Evolutionary conservation across 2,113 vertebrate genomes (phyloP).

Genomic region (Dermatemys mawii): DNA sequence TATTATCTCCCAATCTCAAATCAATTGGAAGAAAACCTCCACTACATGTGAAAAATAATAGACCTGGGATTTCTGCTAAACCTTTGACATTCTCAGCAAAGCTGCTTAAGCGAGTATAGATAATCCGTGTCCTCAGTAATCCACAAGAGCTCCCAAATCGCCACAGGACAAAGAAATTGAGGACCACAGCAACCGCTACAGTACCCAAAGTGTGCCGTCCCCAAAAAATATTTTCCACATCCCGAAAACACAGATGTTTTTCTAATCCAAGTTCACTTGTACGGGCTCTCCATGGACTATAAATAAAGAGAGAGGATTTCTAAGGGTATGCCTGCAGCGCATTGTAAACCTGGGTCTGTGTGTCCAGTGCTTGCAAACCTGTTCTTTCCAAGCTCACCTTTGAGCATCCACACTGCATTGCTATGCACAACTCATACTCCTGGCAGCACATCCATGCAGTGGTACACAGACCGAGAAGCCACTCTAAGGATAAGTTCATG

Average conservation of each 20-base stretch:
- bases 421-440: not conserved
- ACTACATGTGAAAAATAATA: not conserved
- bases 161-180: not conserved
- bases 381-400: not conserved
- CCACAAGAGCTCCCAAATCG: constrained; percentile 30
- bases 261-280: not conserved
- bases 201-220: not conserved
- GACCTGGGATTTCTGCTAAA: constrained; percentile 37
- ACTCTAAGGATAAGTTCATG: not conserved
- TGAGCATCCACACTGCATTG: not conserved
- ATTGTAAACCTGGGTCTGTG: not conserved
- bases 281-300: not conserved
- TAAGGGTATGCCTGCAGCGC: not conserved
- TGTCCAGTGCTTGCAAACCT: not conserved
- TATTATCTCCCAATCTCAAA: not conserved
- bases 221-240: not conserved
- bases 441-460: not conserved
- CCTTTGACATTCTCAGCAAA: constrained; percentile 65
- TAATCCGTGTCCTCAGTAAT: constrained; percentile 69
- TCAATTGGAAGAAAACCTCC: not conserved
- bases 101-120: constrained; percentile 59
- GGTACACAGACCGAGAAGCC: not conserved
- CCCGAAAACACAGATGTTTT: not conserved
- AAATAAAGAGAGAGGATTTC: not conserved
- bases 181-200: not conserved